phyloP scores from a whole-genome alignment of 1,140 invertebrate genomes.

The Dysdera silvatica region DNA sequence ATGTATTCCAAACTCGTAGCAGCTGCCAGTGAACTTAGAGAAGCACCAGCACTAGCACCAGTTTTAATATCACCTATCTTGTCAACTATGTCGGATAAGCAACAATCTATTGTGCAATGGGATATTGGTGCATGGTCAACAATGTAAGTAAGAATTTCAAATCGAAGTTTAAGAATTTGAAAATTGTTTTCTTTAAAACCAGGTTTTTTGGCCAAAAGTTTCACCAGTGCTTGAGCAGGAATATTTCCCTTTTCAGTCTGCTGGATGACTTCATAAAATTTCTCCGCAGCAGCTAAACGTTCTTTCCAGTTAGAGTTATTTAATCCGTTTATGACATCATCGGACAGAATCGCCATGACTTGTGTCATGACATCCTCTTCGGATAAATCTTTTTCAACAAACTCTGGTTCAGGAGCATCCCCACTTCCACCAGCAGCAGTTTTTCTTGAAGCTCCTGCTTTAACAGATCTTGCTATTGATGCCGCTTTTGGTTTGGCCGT shows the following conservation, averaged over 20 bases:
- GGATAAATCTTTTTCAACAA: slow-evolving; percentile 22
- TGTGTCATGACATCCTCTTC: slow-evolving; percentile 64
- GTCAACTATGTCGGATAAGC: slow-evolving; percentile 69
- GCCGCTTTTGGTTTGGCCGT: slow-evolving; percentile 49
- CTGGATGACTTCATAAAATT: slow-evolving; percentile 55
- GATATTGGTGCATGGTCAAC: slow-evolving; percentile 59
- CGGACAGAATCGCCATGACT: slow-evolving; percentile 54
- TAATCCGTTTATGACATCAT: slow-evolving; percentile 58
- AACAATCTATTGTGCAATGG: slow-evolving; percentile 63
- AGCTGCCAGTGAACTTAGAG: slow-evolving; percentile 65
- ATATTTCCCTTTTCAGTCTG: slow-evolving; percentile 56
- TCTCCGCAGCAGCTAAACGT: slow-evolving; percentile 66
- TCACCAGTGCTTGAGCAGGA: slow-evolving; percentile 64
- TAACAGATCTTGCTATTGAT: slow-evolving; percentile 20
- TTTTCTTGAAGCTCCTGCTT: slow-evolving; percentile 2
- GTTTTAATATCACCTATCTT: slow-evolving; percentile 80
- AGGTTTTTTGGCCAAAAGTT: slow-evolving; percentile 70
- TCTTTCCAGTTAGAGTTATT: slow-evolving; percentile 78
- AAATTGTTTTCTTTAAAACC: slow-evolving; percentile 89
- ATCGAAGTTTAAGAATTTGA: slow-evolving; percentile 74
- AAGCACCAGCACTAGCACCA: slow-evolving; percentile 58
- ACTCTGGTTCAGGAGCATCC: slow-evolving; percentile 5
- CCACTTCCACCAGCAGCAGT: neutral
- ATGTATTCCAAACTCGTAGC: slow-evolving; percentile 67
- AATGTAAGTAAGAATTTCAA: slow-evolving; percentile 68